Percentiles rank a stretch among this genome's conserved stretches.
These are phyloP conservation scores for Apamea crenata DNA, from an alignment of 2,888 invertebrate species.

Conservation along the genomic window DNA sequence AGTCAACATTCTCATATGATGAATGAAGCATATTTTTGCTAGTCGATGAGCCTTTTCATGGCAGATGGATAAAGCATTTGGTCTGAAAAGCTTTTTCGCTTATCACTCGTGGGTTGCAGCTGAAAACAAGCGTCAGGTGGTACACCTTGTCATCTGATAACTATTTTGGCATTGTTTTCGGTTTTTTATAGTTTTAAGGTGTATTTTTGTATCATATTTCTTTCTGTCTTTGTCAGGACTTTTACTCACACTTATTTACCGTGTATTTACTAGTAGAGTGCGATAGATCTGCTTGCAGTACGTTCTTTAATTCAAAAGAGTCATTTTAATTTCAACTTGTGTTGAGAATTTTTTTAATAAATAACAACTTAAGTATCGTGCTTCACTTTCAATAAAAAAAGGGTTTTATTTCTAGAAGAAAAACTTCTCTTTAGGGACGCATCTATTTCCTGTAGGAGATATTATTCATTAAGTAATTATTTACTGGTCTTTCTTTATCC, in stretches of 20 bases:
- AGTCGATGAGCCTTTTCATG: not conserved
- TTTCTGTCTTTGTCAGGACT: not conserved
- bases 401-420: not conserved
- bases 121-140: not conserved
- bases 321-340: not conserved
- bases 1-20: not conserved
- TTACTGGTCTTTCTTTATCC: too few species aligned
- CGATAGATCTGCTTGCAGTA: not conserved
- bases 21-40: not conserved
- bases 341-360: not conserved
- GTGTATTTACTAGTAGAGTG: not conserved
- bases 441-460: not conserved
- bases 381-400: not conserved
- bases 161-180: too few species aligned
- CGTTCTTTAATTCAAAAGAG: not conserved
- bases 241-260: not conserved
- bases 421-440: not conserved
- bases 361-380: not conserved
- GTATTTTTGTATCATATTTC: too few species aligned
- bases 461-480: too few species aligned
- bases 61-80: not conserved
- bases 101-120: not conserved
- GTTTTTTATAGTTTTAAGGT: too few species aligned
- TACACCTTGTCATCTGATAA: too few species aligned
- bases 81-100: not conserved